Evolutionary conservation across 2,888 invertebrate species (phyloP).

Genomic region (Amphipoea lucens): DNA sequence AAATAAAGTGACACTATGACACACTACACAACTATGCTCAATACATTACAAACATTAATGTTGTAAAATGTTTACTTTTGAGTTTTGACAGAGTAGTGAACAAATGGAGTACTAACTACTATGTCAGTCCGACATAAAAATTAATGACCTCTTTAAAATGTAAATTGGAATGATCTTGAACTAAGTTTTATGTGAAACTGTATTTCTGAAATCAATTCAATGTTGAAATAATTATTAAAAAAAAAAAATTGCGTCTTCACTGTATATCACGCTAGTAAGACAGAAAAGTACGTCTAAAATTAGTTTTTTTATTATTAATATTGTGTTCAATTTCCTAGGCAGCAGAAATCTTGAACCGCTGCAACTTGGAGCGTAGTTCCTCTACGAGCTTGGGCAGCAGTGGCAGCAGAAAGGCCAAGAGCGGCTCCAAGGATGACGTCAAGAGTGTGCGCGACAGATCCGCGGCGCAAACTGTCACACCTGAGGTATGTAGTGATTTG

Average conservation of each 20-base stretch:
- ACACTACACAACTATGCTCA: neutral
- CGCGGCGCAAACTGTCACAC: conserved; percentile 81
- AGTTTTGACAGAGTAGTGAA: conserved; percentile 16
- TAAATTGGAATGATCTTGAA: neutral
- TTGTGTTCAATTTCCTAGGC: conserved; percentile 82
- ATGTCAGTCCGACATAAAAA: neutral
- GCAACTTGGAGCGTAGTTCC: conserved; percentile 89
- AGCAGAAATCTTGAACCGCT: conserved; percentile 92
- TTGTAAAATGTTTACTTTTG: neutral
- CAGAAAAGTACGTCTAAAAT: neutral
- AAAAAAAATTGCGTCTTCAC: neutral
- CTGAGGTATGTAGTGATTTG: conserved; percentile 78
- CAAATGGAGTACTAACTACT: conserved; percentile 8
- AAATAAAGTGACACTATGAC: neutral
- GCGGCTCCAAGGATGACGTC: conserved; percentile 77
- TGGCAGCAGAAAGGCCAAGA: conserved; percentile 82
- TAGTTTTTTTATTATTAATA: neutral
- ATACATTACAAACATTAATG: neutral
- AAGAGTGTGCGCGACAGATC: conserved; percentile 75
- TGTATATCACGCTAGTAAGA: neutral
- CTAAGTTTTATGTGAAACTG: neutral
- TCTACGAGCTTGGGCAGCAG: conserved; percentile 86
- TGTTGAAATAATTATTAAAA: neutral
- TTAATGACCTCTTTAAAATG: neutral
- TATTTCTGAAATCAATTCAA: neutral